Percentiles rank a stretch among this genome's conserved stretches.
phyloP scores from a whole-genome alignment of 2,888 invertebrate species.

The Dolichopus griseipennis region DNA sequence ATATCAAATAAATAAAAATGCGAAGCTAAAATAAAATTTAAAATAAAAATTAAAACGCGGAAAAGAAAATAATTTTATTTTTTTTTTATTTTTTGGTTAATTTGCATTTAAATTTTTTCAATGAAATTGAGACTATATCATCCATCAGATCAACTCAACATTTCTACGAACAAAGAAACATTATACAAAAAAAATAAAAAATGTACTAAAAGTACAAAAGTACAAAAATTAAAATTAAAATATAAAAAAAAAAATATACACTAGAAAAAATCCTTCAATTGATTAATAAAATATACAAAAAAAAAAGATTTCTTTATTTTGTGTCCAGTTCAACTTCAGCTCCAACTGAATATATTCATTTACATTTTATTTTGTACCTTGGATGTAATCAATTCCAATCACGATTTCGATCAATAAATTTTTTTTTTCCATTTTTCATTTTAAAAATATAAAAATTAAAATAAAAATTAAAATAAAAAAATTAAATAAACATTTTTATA shows the following conservation, averaged over 20 bases:
- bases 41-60: not conserved
- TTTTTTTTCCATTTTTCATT: not conserved
- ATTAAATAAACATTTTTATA: not conserved
- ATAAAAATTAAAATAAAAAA: not conserved
- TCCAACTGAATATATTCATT: not conserved
- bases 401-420: not conserved
- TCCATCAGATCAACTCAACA: too few species aligned
- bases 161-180: not conserved
- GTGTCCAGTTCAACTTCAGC: not conserved
- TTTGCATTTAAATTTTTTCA: too few species aligned
- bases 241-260: too few species aligned
- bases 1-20: too few species aligned
- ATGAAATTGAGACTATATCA: too few species aligned
- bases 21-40: not conserved
- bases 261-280: too few species aligned
- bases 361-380: not conserved
- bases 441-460: not conserved
- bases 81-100: too few species aligned
- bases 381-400: slow-evolving; percentile 1
- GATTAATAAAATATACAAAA: too few species aligned
- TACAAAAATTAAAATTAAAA: too few species aligned
- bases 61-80: not conserved
- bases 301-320: too few species aligned
- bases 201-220: too few species aligned
- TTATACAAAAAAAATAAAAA: not conserved